These are phyloP conservation scores for Hemiprocne comata DNA, from an alignment of 2,113 vertebrate genomes.

Conservation along the genomic window DNA sequence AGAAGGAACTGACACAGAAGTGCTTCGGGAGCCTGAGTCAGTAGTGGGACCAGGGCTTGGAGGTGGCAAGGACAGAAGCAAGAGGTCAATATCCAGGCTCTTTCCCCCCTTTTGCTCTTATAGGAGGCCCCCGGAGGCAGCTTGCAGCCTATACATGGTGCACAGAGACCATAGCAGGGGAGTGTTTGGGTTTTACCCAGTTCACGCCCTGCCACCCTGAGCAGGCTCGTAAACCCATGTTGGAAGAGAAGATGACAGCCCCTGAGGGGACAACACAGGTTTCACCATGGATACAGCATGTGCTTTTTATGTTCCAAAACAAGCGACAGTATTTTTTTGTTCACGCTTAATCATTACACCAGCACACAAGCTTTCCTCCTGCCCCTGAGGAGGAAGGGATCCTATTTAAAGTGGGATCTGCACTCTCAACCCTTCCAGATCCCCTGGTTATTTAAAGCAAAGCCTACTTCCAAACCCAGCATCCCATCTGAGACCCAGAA, in stretches of 20 bases:
- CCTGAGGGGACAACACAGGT: not conserved
- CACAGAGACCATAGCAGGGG: fast-evolving
- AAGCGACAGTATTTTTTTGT: not conserved
- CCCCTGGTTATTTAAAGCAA: not conserved
- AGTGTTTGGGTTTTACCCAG: not conserved
- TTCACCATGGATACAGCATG: not conserved
- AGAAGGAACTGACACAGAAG: not conserved
- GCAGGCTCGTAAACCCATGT: fast-evolving
- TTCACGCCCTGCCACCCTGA: not conserved
- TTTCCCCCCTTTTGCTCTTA: not conserved
- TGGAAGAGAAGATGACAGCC: not conserved
- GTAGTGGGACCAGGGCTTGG: not conserved
- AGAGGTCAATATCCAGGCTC: not conserved
- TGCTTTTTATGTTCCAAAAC: not conserved
- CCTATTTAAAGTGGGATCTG: not conserved
- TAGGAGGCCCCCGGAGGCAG: not conserved
- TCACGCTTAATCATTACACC: not conserved
- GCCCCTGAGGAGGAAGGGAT: not conserved
- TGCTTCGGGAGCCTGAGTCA: fast-evolving
- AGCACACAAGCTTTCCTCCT: not conserved
- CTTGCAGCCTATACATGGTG: fast-evolving
- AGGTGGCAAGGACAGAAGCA: not conserved
- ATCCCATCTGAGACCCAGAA: not conserved
- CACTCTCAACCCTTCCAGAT: not conserved
- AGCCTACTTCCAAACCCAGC: not conserved